phyloP scores from a whole-genome alignment of 1,140 invertebrate species.

The Tetramorium parvispinum region DNA sequence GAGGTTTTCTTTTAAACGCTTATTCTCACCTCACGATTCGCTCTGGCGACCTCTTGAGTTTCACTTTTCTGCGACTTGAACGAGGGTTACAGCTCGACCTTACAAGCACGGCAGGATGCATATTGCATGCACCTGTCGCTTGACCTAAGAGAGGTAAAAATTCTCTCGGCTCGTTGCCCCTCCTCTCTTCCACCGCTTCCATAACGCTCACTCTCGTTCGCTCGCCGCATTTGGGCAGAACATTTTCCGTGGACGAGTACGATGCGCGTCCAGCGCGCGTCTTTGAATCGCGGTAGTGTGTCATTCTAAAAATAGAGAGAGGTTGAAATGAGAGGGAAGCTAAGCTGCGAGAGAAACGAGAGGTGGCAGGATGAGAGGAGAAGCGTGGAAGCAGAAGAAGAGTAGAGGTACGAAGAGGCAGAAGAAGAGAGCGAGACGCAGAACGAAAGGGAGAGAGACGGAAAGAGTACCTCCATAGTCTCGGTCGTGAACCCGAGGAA shows the following conservation, averaged over 20 bases:
- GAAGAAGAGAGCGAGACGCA: background rate
- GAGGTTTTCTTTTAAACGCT: background rate
- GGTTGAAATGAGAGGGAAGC: conserved; percentile 72
- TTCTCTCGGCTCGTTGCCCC: background rate
- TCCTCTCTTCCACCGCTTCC: conserved; percentile 4
- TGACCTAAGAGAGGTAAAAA: conserved; percentile 1
- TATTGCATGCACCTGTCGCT: conserved; percentile 25
- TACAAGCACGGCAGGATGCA: conserved; percentile 3
- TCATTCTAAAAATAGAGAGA: conserved; percentile 85
- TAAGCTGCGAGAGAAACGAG: conserved; percentile 31
- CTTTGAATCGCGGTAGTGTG: conserved; percentile 83
- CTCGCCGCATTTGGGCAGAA: conserved; percentile 76
- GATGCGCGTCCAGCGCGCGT: conserved; percentile 73
- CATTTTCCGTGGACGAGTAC: conserved; percentile 69
- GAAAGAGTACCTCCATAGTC: conserved; percentile 58
- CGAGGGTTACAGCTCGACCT: conserved; percentile 14
- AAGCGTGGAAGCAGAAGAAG: background rate
- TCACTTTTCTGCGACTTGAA: background rate
- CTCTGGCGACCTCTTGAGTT: background rate
- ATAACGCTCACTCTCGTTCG: conserved; percentile 62
- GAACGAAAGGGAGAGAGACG: background rate
- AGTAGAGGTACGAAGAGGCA: background rate
- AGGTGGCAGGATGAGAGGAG: conserved; percentile 30
- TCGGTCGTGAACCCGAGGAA: conserved; percentile 82
- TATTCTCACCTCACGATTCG: background rate